A percentile compares a stretch with the other conserved stretches of the same genome.
Conservation (phyloP, 2,797 vertebrate species). For the Amblyraja radiata region DNA sequence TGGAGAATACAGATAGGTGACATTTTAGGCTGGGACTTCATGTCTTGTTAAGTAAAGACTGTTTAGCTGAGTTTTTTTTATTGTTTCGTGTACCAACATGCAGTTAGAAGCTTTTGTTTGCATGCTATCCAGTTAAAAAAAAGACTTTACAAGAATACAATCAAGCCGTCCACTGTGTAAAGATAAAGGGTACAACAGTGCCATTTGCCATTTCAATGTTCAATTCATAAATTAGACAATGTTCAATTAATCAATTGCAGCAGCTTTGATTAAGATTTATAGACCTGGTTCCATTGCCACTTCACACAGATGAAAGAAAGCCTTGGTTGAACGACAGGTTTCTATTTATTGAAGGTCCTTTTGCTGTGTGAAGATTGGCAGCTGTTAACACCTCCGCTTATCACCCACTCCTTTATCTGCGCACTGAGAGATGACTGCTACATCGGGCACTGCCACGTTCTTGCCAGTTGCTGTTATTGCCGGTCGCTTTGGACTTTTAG, state of each 20-base stretch:
- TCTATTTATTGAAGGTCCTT: constrained; percentile 18
- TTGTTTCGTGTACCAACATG: too few relatives aligned
- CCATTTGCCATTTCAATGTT: too few relatives aligned
- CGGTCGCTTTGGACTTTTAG: background rate
- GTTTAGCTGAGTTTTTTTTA: too few relatives aligned
- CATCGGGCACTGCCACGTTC: background rate
- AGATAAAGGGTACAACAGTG: too few relatives aligned
- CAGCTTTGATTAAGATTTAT: constrained; percentile 1
- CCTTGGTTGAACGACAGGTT: background rate
- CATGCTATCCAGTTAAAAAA: too few relatives aligned
- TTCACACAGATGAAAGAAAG: background rate
- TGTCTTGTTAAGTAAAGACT: too few relatives aligned
- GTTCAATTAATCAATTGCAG: background rate
- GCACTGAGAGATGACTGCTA: background rate
- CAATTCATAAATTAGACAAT: background rate
- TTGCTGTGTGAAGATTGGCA: constrained; percentile 12
- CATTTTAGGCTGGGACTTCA: too few relatives aligned
- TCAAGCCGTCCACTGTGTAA: too few relatives aligned
- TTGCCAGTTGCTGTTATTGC: background rate
- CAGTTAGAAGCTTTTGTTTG: too few relatives aligned
- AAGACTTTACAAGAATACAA: too few relatives aligned
- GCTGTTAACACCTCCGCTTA: background rate
- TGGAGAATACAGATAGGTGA: too few relatives aligned
- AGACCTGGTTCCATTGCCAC: background rate
- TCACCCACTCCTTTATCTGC: constrained; percentile 21